Evolutionary conservation across 2,797 vertebrate genomes (phyloP).

Genomic region (Chaetodon trifasciatus): DNA sequence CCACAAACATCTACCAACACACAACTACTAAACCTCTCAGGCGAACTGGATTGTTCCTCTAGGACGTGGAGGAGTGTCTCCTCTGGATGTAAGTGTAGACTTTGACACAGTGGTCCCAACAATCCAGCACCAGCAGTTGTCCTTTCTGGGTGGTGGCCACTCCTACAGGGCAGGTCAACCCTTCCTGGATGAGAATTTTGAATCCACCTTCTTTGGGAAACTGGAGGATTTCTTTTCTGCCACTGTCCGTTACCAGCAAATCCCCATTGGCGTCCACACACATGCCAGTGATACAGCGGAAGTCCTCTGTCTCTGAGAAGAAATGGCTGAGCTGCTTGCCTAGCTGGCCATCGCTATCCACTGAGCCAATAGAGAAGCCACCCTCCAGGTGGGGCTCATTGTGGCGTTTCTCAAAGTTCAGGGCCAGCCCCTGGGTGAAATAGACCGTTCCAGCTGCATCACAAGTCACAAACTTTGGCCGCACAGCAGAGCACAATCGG

Average conservation of each 20-base stretch:
- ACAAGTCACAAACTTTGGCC: slow-evolving; percentile 97
- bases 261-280: slow-evolving; percentile 95
- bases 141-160: slow-evolving; percentile 97
- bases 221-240: slow-evolving; percentile 95
- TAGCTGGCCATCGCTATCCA: slow-evolving; percentile 92
- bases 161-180: slow-evolving; percentile 94
- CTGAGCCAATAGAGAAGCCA: slow-evolving; percentile 96
- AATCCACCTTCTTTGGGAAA: slow-evolving; percentile 97
- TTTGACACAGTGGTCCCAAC: slow-evolving; percentile 99
- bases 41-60: slow-evolving; percentile 49
- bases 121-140: slow-evolving; percentile 96
- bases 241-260: slow-evolving; percentile 95
- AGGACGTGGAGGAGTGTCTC: slow-evolving; percentile 87
- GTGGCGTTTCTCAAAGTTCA: slow-evolving; percentile 95
- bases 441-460: slow-evolving; percentile 94
- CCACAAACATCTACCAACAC: slow-evolving; percentile 28
- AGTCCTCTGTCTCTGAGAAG: slow-evolving; percentile 96
- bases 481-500: slow-evolving; percentile 93
- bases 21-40: slow-evolving; percentile 23
- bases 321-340: slow-evolving; percentile 98
- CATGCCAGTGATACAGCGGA: slow-evolving; percentile 98
- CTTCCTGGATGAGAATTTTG: slow-evolving; percentile 93
- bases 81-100: slow-evolving; percentile 95
- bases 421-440: slow-evolving; percentile 96
- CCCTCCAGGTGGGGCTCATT: slow-evolving; percentile 96